Evolutionary conservation across 2,888 invertebrate genomes (phyloP).

Genomic region (Ernsta delagoae): DNA sequence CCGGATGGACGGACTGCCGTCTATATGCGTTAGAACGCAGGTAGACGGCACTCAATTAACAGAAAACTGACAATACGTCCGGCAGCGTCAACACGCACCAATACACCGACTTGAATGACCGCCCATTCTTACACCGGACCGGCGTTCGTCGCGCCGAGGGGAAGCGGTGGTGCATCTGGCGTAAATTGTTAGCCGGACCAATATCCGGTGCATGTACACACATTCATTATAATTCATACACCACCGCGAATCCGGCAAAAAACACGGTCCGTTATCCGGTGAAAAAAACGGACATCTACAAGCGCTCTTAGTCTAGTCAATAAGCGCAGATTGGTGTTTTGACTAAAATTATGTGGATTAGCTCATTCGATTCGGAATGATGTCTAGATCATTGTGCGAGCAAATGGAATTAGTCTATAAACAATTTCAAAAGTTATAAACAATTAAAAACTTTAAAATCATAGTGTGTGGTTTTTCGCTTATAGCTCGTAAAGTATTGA

Average conservation of each 20-base stretch:
- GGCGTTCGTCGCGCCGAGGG: constrained; percentile 47
- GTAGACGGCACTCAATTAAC: constrained; percentile 41
- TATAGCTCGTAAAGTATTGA: no score
- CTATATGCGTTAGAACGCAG: constrained; percentile 41
- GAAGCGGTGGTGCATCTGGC: constrained; percentile 47
- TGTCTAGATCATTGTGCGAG: no score
- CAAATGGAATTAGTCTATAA: no score
- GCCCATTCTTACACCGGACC: constrained; percentile 38
- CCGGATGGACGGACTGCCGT: constrained; percentile 43
- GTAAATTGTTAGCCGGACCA: constrained; percentile 47
- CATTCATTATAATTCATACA: constrained; percentile 2
- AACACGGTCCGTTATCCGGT: constrained; percentile 9
- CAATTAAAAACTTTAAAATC: no score
- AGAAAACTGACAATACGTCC: constrained; percentile 46
- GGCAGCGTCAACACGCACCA: constrained; percentile 45
- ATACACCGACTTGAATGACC: constrained; percentile 43
- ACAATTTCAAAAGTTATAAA: no score
- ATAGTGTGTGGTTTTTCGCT: no score
- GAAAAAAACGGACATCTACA: constrained; percentile 8
- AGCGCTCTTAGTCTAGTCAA: not conserved
- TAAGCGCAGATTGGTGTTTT: no score
- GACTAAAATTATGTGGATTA: no score
- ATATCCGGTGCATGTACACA: constrained; percentile 46
- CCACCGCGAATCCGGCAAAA: constrained; percentile 5
- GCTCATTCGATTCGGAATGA: no score